Conservation (phyloP, 1,140 invertebrate genomes). For the Harlomillsia oculata region DNA sequence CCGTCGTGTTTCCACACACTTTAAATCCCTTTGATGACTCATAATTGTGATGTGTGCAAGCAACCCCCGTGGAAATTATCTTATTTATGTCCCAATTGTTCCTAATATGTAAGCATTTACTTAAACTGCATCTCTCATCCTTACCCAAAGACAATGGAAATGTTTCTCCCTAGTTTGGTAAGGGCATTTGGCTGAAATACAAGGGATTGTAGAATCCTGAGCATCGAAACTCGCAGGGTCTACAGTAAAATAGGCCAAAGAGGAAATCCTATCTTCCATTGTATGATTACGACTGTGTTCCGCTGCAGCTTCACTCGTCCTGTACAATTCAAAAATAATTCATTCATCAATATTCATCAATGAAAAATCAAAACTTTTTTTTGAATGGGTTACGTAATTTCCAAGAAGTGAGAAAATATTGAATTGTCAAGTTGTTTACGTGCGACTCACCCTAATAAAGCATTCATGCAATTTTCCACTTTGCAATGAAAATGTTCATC, state of each 20-base stretch:
- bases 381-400: not conserved
- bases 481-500: slow-evolving; percentile 35
- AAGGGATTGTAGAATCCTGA: slow-evolving; percentile 35
- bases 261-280: slow-evolving; percentile 33
- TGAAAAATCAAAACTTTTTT: too few relatives aligned
- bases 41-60: too few relatives aligned
- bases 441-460: slow-evolving; percentile 25
- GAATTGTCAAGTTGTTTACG: not conserved
- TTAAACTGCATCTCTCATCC: slow-evolving; percentile 16
- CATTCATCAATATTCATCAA: too few relatives aligned
- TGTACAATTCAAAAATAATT: too few relatives aligned
- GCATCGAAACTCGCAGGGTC: slow-evolving; percentile 35
- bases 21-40: too few relatives aligned
- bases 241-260: slow-evolving; percentile 33
- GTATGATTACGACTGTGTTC: slow-evolving; percentile 34
- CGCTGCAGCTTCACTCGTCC: slow-evolving; percentile 25
- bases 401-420: not conserved
- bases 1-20: too few relatives aligned
- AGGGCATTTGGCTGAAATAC: slow-evolving; percentile 51
- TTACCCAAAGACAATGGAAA: slow-evolving; percentile 73
- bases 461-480: slow-evolving; percentile 31
- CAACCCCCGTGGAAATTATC: slow-evolving; percentile 11
- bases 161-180: slow-evolving; percentile 70
- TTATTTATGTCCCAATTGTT: slow-evolving; percentile 15
- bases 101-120: not conserved